Conservation (phyloP, 2,113 vertebrate genomes). For the Anseranas semipalmata region DNA sequence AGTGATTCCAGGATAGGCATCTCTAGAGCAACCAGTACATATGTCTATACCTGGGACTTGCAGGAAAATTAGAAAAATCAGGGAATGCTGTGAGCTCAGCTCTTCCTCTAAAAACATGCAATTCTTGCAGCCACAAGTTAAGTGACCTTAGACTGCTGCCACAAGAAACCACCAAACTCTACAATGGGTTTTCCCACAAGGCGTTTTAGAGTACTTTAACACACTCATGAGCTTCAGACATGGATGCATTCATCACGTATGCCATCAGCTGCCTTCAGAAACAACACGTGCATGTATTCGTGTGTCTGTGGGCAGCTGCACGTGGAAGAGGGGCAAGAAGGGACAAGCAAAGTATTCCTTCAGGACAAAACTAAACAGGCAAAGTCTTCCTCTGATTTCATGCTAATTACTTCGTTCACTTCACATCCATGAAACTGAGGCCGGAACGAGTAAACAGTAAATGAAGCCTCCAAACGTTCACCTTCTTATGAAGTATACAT, state of each 20-base stretch:
- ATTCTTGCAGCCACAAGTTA: neutral
- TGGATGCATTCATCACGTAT: rapidly evolving
- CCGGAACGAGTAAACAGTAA: neutral
- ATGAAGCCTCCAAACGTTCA: neutral
- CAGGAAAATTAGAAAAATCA: neutral
- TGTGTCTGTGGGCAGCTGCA: neutral
- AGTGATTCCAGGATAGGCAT: neutral
- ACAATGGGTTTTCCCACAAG: neutral
- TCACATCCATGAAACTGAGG: neutral
- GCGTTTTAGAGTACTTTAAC: neutral
- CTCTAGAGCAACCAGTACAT: neutral
- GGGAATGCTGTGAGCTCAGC: neutral
- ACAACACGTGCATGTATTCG: rapidly evolving
- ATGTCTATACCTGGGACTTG: neutral
- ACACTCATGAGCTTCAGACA: neutral
- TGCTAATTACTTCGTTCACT: neutral
- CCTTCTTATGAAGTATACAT: neutral
- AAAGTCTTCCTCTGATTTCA: neutral
- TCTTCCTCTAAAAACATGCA: neutral
- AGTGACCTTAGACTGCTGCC: neutral
- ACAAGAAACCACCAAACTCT: neutral
- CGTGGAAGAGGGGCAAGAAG: neutral
- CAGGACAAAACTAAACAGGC: neutral
- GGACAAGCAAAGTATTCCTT: neutral
- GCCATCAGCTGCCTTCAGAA: neutral